Conservation (phyloP, 2,113 vertebrate species). For the Salminus brasiliensis region DNA sequence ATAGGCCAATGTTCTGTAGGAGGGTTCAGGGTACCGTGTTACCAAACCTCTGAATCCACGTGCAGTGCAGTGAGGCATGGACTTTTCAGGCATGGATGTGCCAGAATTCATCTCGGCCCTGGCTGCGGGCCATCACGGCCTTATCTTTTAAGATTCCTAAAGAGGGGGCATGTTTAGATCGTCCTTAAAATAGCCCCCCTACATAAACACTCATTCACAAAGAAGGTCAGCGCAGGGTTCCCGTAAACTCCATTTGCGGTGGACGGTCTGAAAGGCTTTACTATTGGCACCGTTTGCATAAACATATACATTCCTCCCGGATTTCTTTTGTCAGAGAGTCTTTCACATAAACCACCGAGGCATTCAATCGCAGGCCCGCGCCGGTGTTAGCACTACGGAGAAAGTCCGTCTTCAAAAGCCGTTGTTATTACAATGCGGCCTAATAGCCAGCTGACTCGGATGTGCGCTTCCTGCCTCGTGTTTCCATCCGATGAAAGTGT, state of each 20-base stretch:
- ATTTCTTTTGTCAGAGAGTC: slow-evolving; percentile 22
- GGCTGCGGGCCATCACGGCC: neutral
- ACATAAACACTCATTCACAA: slow-evolving; percentile 34
- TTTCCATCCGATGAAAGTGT: slow-evolving; percentile 4
- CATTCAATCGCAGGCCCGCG: neutral
- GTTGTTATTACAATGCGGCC: neutral
- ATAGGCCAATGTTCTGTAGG: too few relatives aligned
- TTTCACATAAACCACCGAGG: neutral
- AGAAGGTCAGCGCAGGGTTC: neutral
- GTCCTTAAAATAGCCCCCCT: slow-evolving; percentile 43
- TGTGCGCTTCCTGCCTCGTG: slow-evolving; percentile 2
- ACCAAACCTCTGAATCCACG: neutral
- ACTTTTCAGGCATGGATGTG: neutral
- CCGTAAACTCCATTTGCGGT: slow-evolving; percentile 20
- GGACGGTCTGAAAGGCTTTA: slow-evolving; percentile 9
- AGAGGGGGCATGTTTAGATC: slow-evolving; percentile 15
- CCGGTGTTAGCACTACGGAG: neutral
- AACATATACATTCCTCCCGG: slow-evolving; percentile 28
- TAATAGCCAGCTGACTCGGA: neutral
- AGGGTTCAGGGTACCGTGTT: too few relatives aligned
- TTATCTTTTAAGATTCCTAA: neutral
- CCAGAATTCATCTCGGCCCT: neutral
- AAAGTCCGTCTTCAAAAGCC: neutral
- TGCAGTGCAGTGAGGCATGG: neutral
- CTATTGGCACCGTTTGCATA: slow-evolving; percentile 2